Evolutionary conservation across 2,113 vertebrate genomes (phyloP).

Genomic region (Takifugu bimaculatus): DNA sequence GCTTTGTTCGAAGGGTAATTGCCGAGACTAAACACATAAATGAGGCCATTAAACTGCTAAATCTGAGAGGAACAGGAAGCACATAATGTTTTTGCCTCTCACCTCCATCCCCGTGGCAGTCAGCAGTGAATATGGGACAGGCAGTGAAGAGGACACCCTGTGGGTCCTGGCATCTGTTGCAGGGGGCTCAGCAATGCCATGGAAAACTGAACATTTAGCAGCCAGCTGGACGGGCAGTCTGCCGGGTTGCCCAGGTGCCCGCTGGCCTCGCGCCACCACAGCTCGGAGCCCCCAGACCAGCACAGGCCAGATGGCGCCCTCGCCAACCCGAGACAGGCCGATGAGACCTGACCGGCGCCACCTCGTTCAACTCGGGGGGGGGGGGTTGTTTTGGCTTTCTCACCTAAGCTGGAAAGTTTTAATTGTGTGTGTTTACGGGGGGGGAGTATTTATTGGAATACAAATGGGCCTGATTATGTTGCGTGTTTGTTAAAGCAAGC

Average conservation of each 20-base stretch:
- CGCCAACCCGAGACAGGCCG: slow-evolving; percentile 46
- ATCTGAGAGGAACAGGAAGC: too few relatives aligned
- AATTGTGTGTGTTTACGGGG: neutral
- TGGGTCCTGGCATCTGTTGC: slow-evolving; percentile 70
- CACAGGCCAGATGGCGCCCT: slow-evolving; percentile 65
- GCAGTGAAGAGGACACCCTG: slow-evolving; percentile 59
- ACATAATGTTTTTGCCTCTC: too few relatives aligned
- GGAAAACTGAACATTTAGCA: slow-evolving; percentile 75
- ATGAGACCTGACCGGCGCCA: slow-evolving; percentile 37
- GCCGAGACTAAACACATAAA: too few relatives aligned
- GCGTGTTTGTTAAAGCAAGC: slow-evolving; percentile 53
- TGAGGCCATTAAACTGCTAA: too few relatives aligned
- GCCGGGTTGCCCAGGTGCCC: slow-evolving; percentile 57
- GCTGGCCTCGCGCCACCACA: slow-evolving; percentile 64
- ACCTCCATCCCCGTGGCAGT: slow-evolving; percentile 33
- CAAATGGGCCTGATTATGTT: slow-evolving; percentile 33
- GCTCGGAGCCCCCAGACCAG: slow-evolving; percentile 59
- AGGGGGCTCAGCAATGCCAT: slow-evolving; percentile 54
- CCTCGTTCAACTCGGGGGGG: slow-evolving; percentile 34
- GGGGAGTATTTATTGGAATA: slow-evolving; percentile 26
- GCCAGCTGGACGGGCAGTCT: slow-evolving; percentile 68
- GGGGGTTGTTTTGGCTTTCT: slow-evolving; percentile 38
- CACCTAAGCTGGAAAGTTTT: slow-evolving; percentile 30
- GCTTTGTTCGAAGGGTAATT: neutral
- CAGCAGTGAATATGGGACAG: slow-evolving; percentile 53